Percentiles rank a stretch among this genome's conserved stretches.
phyloP scores from a whole-genome alignment of 2,888 invertebrate genomes.

The Eristalinus sepulchralis region DNA sequence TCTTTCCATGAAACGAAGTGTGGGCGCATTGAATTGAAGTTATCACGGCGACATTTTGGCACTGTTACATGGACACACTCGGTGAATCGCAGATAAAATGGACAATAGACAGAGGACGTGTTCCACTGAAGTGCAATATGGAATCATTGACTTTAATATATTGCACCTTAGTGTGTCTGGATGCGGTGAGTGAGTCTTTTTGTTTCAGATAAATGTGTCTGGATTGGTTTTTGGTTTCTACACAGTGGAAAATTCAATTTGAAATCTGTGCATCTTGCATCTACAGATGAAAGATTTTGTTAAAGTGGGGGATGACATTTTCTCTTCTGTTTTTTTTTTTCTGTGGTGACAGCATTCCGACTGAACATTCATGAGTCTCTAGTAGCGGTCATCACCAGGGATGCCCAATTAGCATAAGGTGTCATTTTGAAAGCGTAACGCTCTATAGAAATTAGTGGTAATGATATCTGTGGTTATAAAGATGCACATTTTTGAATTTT shows the following conservation, averaged over 20 bases:
- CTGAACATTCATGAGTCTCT: no score
- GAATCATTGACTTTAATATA: slow-evolving; percentile 16
- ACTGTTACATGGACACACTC: slow-evolving; percentile 59
- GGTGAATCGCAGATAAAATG: slow-evolving; percentile 49
- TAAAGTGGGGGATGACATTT: neutral
- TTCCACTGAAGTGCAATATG: slow-evolving; percentile 12
- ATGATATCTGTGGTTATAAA: no score
- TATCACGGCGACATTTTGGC: slow-evolving; percentile 62
- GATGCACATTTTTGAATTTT: no score
- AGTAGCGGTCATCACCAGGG: no score
- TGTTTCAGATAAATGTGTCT: neutral
- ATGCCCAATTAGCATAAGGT: no score
- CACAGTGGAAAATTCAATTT: neutral
- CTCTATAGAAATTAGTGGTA: no score
- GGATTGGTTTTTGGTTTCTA: neutral
- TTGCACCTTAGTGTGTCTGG: neutral
- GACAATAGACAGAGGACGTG: slow-evolving; percentile 50
- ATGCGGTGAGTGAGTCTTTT: neutral
- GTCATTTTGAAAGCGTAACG: no score
- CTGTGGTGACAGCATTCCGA: no score
- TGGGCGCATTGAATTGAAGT: slow-evolving; percentile 43
- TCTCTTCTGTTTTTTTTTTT: neutral
- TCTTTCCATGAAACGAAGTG: slow-evolving; percentile 20
- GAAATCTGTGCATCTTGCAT: neutral
- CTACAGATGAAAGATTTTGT: neutral